Percentiles rank a stretch among this genome's conserved stretches.
These are phyloP conservation scores for Sycophaga agraensis DNA, from an alignment of 1,140 invertebrate genomes.

Conservation along the genomic window DNA sequence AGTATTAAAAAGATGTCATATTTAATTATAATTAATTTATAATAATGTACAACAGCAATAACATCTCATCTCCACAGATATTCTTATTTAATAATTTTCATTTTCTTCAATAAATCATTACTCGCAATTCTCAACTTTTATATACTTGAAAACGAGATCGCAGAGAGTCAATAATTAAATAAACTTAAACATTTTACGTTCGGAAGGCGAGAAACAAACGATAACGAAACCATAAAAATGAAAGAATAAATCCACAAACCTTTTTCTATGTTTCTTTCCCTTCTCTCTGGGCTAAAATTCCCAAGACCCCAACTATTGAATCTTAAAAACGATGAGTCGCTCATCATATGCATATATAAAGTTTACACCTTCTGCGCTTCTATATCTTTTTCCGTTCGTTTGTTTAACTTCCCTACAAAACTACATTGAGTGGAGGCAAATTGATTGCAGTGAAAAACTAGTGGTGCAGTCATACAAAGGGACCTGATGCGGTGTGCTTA, in stretches of 20 bases:
- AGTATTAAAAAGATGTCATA: neutral
- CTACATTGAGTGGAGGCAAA: constrained; percentile 14
- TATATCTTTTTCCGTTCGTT: neutral
- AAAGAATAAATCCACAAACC: neutral
- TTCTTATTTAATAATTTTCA: neutral
- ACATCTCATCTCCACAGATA: neutral
- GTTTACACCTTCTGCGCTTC: constrained; percentile 1
- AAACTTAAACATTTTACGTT: neutral
- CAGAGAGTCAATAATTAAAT: neutral
- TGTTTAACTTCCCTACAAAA: neutral
- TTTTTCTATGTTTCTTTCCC: neutral
- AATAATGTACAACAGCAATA: constrained; percentile 7
- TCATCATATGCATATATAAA: neutral
- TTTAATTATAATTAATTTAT: neutral
- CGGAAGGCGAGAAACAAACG: neutral
- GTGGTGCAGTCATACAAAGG: constrained; percentile 21
- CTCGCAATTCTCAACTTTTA: neutral
- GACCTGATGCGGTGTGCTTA: constrained; percentile 4
- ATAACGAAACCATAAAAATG: neutral
- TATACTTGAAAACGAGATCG: neutral
- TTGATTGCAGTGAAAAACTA: constrained; percentile 20
- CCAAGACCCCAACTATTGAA: neutral
- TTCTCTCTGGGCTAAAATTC: neutral
- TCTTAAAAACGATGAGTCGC: neutral
- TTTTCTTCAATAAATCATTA: constrained; percentile 8